Percentiles rank a stretch among this genome's conserved stretches.
These are phyloP conservation scores for Ceraclea dissimilis DNA, from an alignment of 2,888 invertebrate species.

Conservation along the genomic window DNA sequence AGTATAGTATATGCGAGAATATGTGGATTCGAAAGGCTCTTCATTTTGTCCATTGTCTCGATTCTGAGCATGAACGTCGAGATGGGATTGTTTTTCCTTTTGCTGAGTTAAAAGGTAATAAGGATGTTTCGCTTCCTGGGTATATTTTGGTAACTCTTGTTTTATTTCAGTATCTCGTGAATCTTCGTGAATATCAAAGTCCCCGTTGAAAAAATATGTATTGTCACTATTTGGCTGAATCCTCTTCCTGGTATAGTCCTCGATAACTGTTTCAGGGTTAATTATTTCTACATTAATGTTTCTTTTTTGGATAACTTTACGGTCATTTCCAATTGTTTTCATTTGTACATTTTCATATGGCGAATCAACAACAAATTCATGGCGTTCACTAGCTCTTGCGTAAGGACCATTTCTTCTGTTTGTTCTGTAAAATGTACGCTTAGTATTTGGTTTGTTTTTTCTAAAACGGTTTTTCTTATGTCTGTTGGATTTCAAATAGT, in stretches of 20 bases:
- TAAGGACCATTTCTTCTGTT: not conserved
- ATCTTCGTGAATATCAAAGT: too few relatives aligned
- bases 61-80: too few relatives aligned
- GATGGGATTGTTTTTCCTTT: too few relatives aligned
- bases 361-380: not conserved
- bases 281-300: constrained; percentile 38
- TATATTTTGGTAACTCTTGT: not conserved
- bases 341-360: not conserved
- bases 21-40: constrained; percentile 19
- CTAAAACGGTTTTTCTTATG: constrained; percentile 4
- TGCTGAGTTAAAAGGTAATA: too few relatives aligned
- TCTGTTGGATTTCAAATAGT: constrained; percentile 2
- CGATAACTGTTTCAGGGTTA: constrained; percentile 22
- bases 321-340: constrained; percentile 12
- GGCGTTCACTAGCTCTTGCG: not conserved
- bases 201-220: too few relatives aligned
- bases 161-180: too few relatives aligned
- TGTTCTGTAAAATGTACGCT: not conserved
- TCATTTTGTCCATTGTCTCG: too few relatives aligned
- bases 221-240: too few relatives aligned
- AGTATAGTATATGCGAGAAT: constrained; percentile 20
- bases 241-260: constrained; percentile 7
- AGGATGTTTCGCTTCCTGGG: not conserved
- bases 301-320: constrained; percentile 28
- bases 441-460: not conserved